Conservation (phyloP, 2,888 invertebrate species). For the Heliconius ethilla region DNA sequence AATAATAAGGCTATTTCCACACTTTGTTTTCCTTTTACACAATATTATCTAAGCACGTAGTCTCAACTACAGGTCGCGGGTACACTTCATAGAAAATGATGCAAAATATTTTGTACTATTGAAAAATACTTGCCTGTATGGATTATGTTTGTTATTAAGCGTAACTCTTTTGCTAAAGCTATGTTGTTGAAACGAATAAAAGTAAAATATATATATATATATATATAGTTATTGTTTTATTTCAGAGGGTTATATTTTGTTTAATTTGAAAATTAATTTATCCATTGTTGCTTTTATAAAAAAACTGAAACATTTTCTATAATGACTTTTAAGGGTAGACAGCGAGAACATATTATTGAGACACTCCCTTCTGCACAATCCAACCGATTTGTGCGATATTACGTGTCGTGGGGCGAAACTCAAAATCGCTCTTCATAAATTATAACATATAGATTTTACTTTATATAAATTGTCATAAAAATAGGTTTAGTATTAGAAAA, state of each 20-base stretch:
- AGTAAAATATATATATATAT: too few species aligned
- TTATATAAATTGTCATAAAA: not conserved
- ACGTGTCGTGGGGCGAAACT: not conserved
- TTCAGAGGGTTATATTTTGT: too few species aligned
- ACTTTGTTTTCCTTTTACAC: not conserved
- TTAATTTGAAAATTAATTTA: too few species aligned
- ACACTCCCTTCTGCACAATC: not conserved
- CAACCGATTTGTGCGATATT: not conserved
- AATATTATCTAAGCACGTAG: conserved; percentile 7
- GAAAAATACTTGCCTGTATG: not conserved
- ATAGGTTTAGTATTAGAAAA: not conserved
- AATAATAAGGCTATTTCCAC: not conserved
- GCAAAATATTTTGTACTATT: conserved; percentile 5
- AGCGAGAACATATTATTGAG: not conserved
- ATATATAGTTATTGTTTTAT: too few species aligned
- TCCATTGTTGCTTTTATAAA: too few species aligned
- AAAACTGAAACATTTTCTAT: too few species aligned
- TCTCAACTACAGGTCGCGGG: conserved; percentile 22
- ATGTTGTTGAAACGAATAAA: not conserved
- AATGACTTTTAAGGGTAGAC: not conserved
- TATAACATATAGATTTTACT: not conserved
- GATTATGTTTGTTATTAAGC: not conserved
- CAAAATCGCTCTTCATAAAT: not conserved
- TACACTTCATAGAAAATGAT: not conserved
- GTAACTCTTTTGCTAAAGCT: not conserved